Conservation (phyloP, 2,113 vertebrate genomes). For the Pterocles orientalis region DNA sequence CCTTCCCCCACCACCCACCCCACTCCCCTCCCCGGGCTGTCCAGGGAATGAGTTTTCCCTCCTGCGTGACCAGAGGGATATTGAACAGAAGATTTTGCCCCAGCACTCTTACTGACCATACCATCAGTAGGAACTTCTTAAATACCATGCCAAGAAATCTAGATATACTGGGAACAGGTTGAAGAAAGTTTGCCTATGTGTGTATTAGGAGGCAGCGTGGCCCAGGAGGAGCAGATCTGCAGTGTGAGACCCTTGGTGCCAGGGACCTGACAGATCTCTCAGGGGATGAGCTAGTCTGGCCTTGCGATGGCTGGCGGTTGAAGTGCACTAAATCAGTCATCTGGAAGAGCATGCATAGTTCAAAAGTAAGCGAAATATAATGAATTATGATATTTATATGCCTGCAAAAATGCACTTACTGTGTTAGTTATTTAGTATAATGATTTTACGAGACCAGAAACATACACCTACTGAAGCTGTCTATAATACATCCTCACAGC, state of each 20-base stretch:
- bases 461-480: not conserved
- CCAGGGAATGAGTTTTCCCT: not conserved
- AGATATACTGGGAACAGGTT: not conserved
- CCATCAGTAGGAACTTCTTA: not conserved
- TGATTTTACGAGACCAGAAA: not conserved
- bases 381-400: not conserved
- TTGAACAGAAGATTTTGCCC: not conserved
- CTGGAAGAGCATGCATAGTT: not conserved
- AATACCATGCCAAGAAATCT: not conserved
- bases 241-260: not conserved
- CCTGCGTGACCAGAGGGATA: not conserved
- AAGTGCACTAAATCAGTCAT: not conserved
- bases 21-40: accelerated
- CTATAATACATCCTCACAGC: not conserved
- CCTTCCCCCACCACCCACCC: not conserved
- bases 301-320: not conserved
- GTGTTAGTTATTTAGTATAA: not conserved
- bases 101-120: not conserved
- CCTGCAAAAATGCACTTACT: not conserved
- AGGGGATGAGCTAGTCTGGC: not conserved
- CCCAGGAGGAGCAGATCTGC: not conserved
- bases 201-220: not conserved
- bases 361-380: not conserved
- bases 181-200: not conserved
- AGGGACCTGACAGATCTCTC: not conserved